Evolutionary conservation across 2,113 vertebrate genomes (phyloP), one percentile per base, ranked within the genome.

Genomic region (Caloenas nicobarica): DNA sequence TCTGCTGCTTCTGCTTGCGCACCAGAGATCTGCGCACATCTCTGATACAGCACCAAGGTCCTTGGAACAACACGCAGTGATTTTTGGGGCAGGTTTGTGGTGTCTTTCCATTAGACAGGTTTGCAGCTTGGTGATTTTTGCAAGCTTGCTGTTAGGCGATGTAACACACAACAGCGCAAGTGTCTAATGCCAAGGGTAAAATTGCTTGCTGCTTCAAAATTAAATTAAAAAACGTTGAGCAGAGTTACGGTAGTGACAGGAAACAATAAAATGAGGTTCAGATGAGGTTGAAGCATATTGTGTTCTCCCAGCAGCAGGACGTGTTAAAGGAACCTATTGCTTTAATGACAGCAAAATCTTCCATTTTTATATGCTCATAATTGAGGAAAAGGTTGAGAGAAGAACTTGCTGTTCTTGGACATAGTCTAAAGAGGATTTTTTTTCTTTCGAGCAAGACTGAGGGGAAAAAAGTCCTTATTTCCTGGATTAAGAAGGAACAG

Each of bases 401-500:
- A 69, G 24, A 87, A 77, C 89, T 82, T 83, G n/a, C 22, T 88
- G 56, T 57, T 94, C 62, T 74, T 86, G 78, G 81, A 53, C 4
- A 2, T 7, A n/a, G 50, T 48, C 50, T 85, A 80, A 62, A 79
- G 61, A 60, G 33, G 40, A 10, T 14, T 53, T 14, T 60, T 56
- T 28, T 24, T 13, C n/a, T 22, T 64, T 40, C 19, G 5, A 36
- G 34, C 83, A 73, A 73, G 61, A 38, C 25, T 57, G 73, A 65
- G 57, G 62, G 40, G 34, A 56, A 46, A 61, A 36, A 46, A 38
- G 19, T 34, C 31, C 48, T 66, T 57, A 24, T 81, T 95, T 80
- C 77, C 89, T 83, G 76, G 64, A 62, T 66, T 94, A 62, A 78
- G 50, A 53, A 73, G 58, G 88, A 93, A 48, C 51, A 92, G 89